Evolutionary conservation across 1,140 invertebrate species (phyloP), one percentile per base, ranked within the genome.

Genomic region (Babylonia areolata): DNA sequence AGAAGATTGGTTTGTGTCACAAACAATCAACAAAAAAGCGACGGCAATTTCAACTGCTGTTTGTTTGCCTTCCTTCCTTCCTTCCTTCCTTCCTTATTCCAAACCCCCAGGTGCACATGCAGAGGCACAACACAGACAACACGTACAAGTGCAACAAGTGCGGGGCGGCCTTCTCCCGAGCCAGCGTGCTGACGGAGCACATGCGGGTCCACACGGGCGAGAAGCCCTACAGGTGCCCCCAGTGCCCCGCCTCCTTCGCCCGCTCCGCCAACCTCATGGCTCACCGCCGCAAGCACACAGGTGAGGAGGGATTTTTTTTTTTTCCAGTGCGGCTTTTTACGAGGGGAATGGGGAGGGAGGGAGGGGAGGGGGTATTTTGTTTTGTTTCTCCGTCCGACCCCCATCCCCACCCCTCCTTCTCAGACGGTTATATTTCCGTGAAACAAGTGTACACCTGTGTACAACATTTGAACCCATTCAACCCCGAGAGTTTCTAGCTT

Each of bases 91-190:
- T n/a, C n/a, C n/a, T n/a, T n/a, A n/a, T n/a, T n/a, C n/a, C n/a
- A n/a, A n/a, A n/a, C n/a, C n/a, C n/a, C 5, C 37, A 77, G 75
- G 75, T 82, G 11, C 82, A 84, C 39, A 84, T 84, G 82, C 82
- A 84, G 69, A 35, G 82, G 23, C 82, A 84, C 69, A 84, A 84
- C 69, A 84, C 64, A 9, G 73, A 86, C 46, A 79, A 69, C 54
- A 83, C 86, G 37, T 78, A 78, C 81, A 35, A 81, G 33, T 85
- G 88, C 58, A 23, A 54, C 33, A 54, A 81, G 54, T 87, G 88
- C 69, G 73, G 83, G 2, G 96, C 97, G 33, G 82, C 81, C 93
- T 98, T 99, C 93, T 97, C 97, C 79, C 95, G 97, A 42, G 97
- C 97, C 92, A 97, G 97, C 92, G 97, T 85, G 39, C 46, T 87